Percentiles rank a stretch among this genome's conserved stretches.
Conservation (phyloP, 2,113 vertebrate species). For the Neodon shergylaensis region DNA sequence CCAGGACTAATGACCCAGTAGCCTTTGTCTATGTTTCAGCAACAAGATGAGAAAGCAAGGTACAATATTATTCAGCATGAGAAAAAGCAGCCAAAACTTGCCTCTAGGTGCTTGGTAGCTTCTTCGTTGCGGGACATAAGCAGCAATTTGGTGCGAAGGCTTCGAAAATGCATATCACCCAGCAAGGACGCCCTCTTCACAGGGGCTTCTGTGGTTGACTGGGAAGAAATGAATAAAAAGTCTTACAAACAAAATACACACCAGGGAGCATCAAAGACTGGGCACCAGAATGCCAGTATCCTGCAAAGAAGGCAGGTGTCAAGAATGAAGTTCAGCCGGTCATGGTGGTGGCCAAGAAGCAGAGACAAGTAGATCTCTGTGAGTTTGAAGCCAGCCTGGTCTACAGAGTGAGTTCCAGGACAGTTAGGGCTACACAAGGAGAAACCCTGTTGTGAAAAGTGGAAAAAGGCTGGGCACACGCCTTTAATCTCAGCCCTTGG, state of each 20-base stretch:
- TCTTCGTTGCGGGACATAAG: slow-evolving; percentile 95
- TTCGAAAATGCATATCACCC: slow-evolving; percentile 96
- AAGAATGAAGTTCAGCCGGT: neutral
- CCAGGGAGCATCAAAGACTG: neutral
- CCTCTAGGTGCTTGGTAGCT: slow-evolving; percentile 95
- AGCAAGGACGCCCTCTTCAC: slow-evolving; percentile 92
- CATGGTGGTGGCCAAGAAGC: neutral
- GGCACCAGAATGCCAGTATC: neutral
- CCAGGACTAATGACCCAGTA: slow-evolving; percentile 16
- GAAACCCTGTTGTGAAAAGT: neutral
- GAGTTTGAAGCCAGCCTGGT: neutral
- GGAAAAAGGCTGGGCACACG: too few species aligned
- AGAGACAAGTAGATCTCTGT: neutral
- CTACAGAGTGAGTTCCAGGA: neutral
- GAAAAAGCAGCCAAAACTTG: slow-evolving; percentile 68
- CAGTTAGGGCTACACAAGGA: neutral
- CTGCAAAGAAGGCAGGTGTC: neutral
- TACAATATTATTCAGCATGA: neutral
- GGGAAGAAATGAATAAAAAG: neutral
- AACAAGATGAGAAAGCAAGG: neutral
- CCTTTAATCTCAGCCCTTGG: too few species aligned
- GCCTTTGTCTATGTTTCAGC: neutral
- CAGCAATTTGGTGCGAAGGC: slow-evolving; percentile 94
- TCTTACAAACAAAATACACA: neutral
- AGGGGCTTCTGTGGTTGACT: slow-evolving; percentile 95